These are phyloP conservation scores for Hycleus cichorii DNA, from an alignment of 1,140 invertebrate species.

Conservation along the genomic window DNA sequence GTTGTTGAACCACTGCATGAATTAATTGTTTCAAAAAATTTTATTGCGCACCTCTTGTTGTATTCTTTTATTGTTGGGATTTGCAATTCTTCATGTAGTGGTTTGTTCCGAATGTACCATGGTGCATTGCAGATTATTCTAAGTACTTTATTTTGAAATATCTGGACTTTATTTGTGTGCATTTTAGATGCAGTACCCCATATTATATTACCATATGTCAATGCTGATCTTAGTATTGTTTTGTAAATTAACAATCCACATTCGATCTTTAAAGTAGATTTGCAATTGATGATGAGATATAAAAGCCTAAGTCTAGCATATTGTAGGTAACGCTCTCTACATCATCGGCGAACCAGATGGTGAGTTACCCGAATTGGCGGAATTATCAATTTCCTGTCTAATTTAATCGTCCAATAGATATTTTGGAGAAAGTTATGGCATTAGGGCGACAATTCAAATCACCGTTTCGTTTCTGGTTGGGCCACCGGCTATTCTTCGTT, in stretches of 20 bases:
- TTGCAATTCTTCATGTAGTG: too few relatives aligned
- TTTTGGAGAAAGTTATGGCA: background rate
- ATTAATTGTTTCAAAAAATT: too few relatives aligned
- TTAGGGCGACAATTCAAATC: background rate
- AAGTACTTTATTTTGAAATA: background rate
- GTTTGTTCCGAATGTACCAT: too few relatives aligned
- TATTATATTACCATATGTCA: background rate
- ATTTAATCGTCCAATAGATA: background rate
- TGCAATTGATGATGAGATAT: background rate
- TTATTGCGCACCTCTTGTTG: too few relatives aligned
- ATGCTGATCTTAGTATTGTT: background rate
- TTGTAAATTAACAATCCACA: background rate
- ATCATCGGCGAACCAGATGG: background rate
- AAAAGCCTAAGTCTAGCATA: background rate
- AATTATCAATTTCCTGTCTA: background rate
- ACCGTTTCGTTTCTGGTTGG: slow-evolving; percentile 1
- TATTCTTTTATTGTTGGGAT: too few relatives aligned
- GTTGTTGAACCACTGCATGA: too few relatives aligned
- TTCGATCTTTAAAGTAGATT: background rate
- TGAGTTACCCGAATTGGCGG: slow-evolving; percentile 3
- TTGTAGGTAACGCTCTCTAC: slow-evolving; percentile 1
- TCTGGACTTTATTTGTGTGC: background rate
- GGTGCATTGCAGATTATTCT: background rate
- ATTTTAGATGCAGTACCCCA: background rate
- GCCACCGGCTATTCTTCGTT: background rate